These are phyloP conservation scores for Entomobrya multifasciata DNA, from an alignment of 2,888 invertebrate genomes.

Conservation along the genomic window DNA sequence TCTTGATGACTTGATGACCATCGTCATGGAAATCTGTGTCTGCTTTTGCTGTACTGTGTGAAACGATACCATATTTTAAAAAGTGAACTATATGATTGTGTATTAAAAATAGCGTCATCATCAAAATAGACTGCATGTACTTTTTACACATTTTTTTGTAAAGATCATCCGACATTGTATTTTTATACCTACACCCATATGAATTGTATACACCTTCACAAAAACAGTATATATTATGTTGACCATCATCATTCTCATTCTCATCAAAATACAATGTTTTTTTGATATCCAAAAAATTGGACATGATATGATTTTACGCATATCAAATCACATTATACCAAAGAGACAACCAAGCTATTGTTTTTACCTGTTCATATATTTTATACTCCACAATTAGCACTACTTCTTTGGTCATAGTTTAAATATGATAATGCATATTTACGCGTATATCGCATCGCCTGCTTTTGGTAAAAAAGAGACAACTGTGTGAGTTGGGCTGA, in stretches of 20 bases:
- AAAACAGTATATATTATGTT: not conserved
- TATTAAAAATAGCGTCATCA: slow-evolving; percentile 47
- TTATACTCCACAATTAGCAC: slow-evolving; percentile 17
- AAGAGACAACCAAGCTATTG: slow-evolving; percentile 1
- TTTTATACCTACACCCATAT: slow-evolving; percentile 29
- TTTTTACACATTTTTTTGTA: not conserved
- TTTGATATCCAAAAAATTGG: slow-evolving; percentile 22
- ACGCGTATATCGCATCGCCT: not conserved
- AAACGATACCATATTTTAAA: slow-evolving; percentile 44
- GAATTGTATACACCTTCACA: slow-evolving; percentile 37
- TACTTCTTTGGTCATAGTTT: slow-evolving; percentile 31
- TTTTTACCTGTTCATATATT: not conserved
- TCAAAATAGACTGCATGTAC: not conserved
- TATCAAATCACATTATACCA: not conserved
- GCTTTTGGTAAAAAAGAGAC: slow-evolving; percentile 23
- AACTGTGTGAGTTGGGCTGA: not conserved
- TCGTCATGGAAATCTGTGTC: slow-evolving; percentile 61
- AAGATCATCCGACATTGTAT: slow-evolving; percentile 13
- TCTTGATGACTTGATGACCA: slow-evolving; percentile 17
- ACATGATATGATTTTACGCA: not conserved
- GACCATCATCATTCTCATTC: slow-evolving; percentile 2
- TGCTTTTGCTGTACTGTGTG: no score
- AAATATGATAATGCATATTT: slow-evolving; percentile 29
- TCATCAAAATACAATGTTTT: slow-evolving; percentile 18
- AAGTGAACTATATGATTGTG: slow-evolving; percentile 26